Evolutionary conservation across 2,888 invertebrate species (phyloP), one percentile per base, ranked within the genome.

Genomic region (Drosophila flavopinicola): DNA sequence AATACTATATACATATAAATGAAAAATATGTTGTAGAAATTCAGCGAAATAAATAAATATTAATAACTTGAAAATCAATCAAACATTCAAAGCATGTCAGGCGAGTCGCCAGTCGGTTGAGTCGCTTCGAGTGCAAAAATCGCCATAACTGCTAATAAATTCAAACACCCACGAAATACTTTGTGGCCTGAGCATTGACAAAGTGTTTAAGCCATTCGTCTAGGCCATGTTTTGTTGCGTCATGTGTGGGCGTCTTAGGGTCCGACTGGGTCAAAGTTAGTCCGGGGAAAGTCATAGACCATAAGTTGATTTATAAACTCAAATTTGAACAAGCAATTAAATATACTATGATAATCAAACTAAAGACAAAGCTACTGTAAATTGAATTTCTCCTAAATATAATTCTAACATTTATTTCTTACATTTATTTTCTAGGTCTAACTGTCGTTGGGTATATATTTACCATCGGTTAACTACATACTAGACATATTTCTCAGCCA

Each of bases 1-100:
- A 64, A 72, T 33, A 57, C 17, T 41, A 59, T 57, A 63, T 29
- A 38, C 11, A 17, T 9, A 11, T 30, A 17, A 32, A 13, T n/a
- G 23, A 23, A 24, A 45, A 51, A 29, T 30, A 39, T 57, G 37
- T 32, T 39, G 32, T 33, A 38, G 42, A 41, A 41, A 52, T 52
- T 30, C 58, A 56, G 53, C 60, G 30, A 76, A 68, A 72, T 74
- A 72, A 71, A 78, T 70, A 84, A 77, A 80, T 78, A 80, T 83
- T 73, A 77, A 79, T 83, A 71, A 52, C 65, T 66, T 59, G 67
- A 42, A 63, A 83, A 83, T 85, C 85, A 83, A 83, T 85, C 83
- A 83, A 77, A 78, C 68, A 83, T 85, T 83, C 85, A 83, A 75
- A 69, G 56, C 83, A 75, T 77, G 74, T 57, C 75, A 59, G 23